These are phyloP conservation scores for Listronotus oregonensis DNA, from an alignment of 1,140 invertebrate species.

Conservation along the genomic window DNA sequence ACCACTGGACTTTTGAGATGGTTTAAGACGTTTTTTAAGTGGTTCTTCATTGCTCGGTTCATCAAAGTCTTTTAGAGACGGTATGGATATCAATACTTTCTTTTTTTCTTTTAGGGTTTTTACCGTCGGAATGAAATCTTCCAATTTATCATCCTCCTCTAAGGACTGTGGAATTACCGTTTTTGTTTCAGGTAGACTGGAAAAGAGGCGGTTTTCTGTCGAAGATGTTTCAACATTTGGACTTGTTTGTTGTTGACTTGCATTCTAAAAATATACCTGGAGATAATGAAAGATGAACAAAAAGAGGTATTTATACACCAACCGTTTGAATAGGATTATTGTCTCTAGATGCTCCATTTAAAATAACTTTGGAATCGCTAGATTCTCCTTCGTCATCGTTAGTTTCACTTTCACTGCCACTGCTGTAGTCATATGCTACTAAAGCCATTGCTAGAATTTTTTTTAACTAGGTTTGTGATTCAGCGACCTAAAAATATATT, in stretches of 20 bases:
- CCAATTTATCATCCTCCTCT: slow-evolving; percentile 43
- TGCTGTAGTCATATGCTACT: slow-evolving; percentile 47
- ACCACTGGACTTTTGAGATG: slow-evolving; percentile 41
- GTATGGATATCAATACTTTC: slow-evolving; percentile 48
- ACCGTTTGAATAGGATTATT: background rate
- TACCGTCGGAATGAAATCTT: slow-evolving; percentile 50
- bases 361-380: slow-evolving; percentile 13
- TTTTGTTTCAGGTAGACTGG: slow-evolving; percentile 25
- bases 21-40: slow-evolving; percentile 36
- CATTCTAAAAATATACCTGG: too few species aligned
- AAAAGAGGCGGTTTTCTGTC: slow-evolving; percentile 4
- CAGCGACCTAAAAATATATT: too few species aligned
- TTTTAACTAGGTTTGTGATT: too few species aligned
- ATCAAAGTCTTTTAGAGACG: slow-evolving; percentile 46
- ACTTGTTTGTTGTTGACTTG: too few species aligned
- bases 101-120: slow-evolving; percentile 40
- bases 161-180: background rate
- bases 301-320: background rate
- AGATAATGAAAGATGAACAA: too few species aligned
- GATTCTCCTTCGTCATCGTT: slow-evolving; percentile 26
- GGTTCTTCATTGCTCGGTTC: slow-evolving; percentile 42
- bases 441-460: slow-evolving; percentile 39
- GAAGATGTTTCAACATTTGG: too few species aligned
- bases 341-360: background rate
- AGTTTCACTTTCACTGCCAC: slow-evolving; percentile 44